These are phyloP conservation scores for Drosophila neutralis DNA, from an alignment of 2,888 invertebrate species.

Conservation along the genomic window DNA sequence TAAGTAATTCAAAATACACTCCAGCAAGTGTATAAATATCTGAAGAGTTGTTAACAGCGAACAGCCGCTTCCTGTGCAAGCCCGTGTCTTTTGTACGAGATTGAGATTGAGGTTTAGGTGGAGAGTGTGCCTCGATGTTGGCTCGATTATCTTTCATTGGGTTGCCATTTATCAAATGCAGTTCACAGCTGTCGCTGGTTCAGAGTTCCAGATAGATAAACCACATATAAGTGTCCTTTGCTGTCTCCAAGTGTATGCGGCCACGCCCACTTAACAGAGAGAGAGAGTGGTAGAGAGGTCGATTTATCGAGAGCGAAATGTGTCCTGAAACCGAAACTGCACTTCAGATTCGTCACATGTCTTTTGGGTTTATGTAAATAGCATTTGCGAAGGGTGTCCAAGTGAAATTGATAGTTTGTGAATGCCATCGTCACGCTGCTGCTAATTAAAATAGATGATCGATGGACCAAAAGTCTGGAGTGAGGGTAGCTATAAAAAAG, in stretches of 20 bases:
- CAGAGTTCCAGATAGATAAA: conserved; percentile 24
- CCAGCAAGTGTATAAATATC: not conserved
- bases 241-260: conserved; percentile 44
- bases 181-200: conserved; percentile 63
- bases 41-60: conserved; percentile 40
- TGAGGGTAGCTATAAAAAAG: conserved; percentile 47
- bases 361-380: conserved; percentile 72
- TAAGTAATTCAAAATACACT: not conserved
- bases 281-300: not conserved
- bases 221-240: conserved; percentile 57
- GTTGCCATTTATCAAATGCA: conserved; percentile 73
- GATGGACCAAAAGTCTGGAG: conserved; percentile 44
- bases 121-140: conserved; percentile 33
- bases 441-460: conserved; percentile 80
- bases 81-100: conserved; percentile 18
- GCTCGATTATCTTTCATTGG: conserved; percentile 28
- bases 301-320: conserved; percentile 19
- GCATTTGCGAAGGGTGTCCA: conserved; percentile 58
- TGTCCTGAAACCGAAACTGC: conserved; percentile 43
- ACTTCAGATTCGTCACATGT: conserved; percentile 78
- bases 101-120: not conserved
- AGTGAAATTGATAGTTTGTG: conserved; percentile 80
- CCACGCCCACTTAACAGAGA: conserved; percentile 53
- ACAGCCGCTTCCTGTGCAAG: conserved; percentile 50
- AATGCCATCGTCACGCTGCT: conserved; percentile 79